Evolutionary conservation across 1,140 invertebrate species (phyloP), one percentile per base, ranked within the genome.

Genomic region (Dinoponera quadriceps): DNA sequence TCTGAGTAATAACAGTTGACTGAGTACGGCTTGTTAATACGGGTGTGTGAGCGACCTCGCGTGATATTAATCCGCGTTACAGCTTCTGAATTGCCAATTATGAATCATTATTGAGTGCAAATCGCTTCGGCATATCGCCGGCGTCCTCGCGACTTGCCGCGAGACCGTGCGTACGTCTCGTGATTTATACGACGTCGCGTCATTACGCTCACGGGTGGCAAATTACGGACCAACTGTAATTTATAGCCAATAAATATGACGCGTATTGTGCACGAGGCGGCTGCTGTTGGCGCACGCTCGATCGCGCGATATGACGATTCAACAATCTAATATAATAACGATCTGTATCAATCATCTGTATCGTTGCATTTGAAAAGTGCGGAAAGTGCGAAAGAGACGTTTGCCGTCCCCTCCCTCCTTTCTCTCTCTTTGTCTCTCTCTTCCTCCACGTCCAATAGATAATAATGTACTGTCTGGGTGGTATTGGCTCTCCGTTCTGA

Each of bases 201-300:
- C 75, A 80, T 80, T 80, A 69, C 22, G 51, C 75, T 69, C 65
- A 80, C n/a, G 75, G 75, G 75, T 80, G 65, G 65, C 51, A 69
- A 80, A 80, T 80, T 80, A 59, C 51, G 33, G 51, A 48, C 75
- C 57, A 80, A 80, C 75, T 80, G 29, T 71, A 80, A 80, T 59
- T 71, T 80, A 71, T 80, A 80, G 65, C 65, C 75, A 80, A 80
- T 80, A 71, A 80, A 80, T 71, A 71, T 77, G 48, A 16, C 63
- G 57, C 49, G 51, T 48, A 55, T 78, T 78, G 63, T 71, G 65
- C n/a, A 25, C 59, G 65, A 57, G 38, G 33, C 63, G 11, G 33
- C 33, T 33, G 57, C 68, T 25, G 33, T 29, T n/a, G 22, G n/a
- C 25, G 25, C 27, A 80, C 48, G 71, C 57, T 80, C 38, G 13